Base-by-base conservation (phyloP, 2,888 invertebrate genomes). In the Cheilosia grossa region DNA sequence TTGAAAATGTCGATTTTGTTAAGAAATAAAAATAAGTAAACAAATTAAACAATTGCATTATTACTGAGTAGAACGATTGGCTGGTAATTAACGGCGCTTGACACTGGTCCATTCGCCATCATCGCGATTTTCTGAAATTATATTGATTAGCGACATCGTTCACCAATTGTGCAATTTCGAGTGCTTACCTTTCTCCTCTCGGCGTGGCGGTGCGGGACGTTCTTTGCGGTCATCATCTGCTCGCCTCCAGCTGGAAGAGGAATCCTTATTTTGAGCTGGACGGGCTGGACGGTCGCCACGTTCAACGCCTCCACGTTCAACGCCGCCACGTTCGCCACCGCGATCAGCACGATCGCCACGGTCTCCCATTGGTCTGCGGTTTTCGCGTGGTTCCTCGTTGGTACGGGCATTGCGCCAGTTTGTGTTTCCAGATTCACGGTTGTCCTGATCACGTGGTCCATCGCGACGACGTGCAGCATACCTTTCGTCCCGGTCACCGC, bases 41-140 rank as follows among this genome's bases (percentile, higher is more conserved):
- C 4, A 70, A 64, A 64, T 37, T 6, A 44, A 9, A 51, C 54
- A 72, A 77, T 69, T 77, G 53, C 47, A 66, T 66, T 66, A 37
- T 66, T 66, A 44, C 33, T 59, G 37, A 72, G 56, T 54, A 69
- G 53, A 27, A 49, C 44, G 33, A n/a, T 53, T 7, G 30, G 53
- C 27, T 51, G 13, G 9, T 58, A 33, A 67, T 89, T 89, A 92
- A 89, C 93, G 94, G 73, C 94, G 92, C 77, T 93, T 93, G 61
- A 94, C 94, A 72, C 92, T 92, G 61, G 94, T 94, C 94, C 94
- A 94, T 80, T 94, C 94, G 19, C 93, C 94, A 85, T 93, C 94
- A 87, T 94, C 94, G 0, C 92, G 90, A 63, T 93, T 90, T 77
- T 91, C 94, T 88, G 82, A 85, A 79, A 81, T 17, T n/a, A 58